Percentiles rank a stretch among this genome's conserved stretches.
These are phyloP conservation scores for Eulemur albifrons DNA, from an alignment of 2,797 vertebrate genomes.

Conservation along the genomic window DNA sequence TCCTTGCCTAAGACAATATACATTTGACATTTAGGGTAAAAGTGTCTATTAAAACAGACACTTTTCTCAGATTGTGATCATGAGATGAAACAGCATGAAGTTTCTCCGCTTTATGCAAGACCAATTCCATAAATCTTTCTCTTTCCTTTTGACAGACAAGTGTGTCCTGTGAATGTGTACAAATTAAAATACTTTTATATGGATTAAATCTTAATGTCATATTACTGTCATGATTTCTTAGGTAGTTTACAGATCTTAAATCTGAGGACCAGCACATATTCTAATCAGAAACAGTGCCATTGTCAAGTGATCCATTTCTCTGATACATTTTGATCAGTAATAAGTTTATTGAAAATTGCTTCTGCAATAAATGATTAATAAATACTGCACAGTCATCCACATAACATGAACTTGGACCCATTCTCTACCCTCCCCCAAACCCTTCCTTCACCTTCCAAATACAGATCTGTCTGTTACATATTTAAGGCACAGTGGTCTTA, in stretches of 20 bases:
- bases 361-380: slow-evolving; percentile 92
- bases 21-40: background rate
- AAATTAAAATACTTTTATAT: slow-evolving; percentile 32
- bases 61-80: background rate
- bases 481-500: background rate
- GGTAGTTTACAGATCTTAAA: slow-evolving; percentile 89
- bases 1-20: background rate
- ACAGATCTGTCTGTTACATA: background rate
- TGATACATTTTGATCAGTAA: slow-evolving; percentile 86
- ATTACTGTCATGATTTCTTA: slow-evolving; percentile 91
- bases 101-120: slow-evolving; percentile 27
- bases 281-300: slow-evolving; percentile 92
- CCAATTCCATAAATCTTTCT: background rate
- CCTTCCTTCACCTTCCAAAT: background rate
- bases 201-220: slow-evolving; percentile 56
- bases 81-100: slow-evolving; percentile 31
- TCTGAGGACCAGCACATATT: slow-evolving; percentile 92
- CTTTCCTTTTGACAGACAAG: slow-evolving; percentile 14
- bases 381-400: slow-evolving; percentile 87
- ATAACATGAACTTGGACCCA: background rate
- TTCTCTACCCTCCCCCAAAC: background rate
- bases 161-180: background rate
- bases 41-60: background rate
- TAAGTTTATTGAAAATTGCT: slow-evolving; percentile 91
- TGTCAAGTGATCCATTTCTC: slow-evolving; percentile 93